A percentile compares a stretch with the other conserved stretches of the same genome.
Conservation (phyloP, 1,140 invertebrate genomes). For the Drosophila tropicalis region DNA sequence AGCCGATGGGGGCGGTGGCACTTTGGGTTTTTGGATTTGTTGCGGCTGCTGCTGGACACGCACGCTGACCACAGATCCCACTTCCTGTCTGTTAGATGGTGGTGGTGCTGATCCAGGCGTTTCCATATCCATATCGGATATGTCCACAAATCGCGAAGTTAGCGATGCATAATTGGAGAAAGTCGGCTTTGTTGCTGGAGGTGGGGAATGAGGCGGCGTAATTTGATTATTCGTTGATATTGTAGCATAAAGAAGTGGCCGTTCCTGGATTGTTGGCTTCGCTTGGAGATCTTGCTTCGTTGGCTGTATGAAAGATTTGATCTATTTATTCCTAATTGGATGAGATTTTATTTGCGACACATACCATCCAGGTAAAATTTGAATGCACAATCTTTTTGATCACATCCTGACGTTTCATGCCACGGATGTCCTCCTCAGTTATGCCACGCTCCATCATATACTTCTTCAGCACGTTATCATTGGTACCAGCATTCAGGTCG, state of each 20-base stretch:
- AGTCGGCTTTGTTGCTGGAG: conserved; percentile 1
- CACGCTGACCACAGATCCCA: conserved; percentile 50
- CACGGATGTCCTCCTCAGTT: conserved; percentile 59
- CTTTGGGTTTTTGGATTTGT: conserved; percentile 30
- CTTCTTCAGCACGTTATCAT: conserved; percentile 73
- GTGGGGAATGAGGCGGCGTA: conserved; percentile 60
- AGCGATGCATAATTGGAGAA: conserved; percentile 59
- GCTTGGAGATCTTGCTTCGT: conserved; percentile 32
- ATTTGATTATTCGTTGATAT: conserved; percentile 65
- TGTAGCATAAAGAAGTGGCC: conserved; percentile 62
- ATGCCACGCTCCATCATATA: conserved; percentile 78
- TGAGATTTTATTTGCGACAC: background rate
- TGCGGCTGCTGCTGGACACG: conserved; percentile 41
- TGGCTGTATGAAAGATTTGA: conserved; percentile 31
- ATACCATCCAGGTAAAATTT: conserved; percentile 73
- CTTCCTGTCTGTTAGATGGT: conserved; percentile 22
- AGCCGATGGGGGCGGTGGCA: conserved; percentile 68
- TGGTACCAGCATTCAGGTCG: conserved; percentile 52
- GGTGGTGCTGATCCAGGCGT: background rate
- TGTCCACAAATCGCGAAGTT: conserved; percentile 62
- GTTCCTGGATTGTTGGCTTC: conserved; percentile 20
- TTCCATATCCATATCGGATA: conserved; percentile 55
- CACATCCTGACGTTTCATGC: conserved; percentile 60
- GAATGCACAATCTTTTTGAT: conserved; percentile 74
- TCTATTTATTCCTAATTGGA: background rate